These are phyloP conservation scores for Eupeodes latifasciatus DNA, from an alignment of 2,888 invertebrate genomes.

Conservation along the genomic window DNA sequence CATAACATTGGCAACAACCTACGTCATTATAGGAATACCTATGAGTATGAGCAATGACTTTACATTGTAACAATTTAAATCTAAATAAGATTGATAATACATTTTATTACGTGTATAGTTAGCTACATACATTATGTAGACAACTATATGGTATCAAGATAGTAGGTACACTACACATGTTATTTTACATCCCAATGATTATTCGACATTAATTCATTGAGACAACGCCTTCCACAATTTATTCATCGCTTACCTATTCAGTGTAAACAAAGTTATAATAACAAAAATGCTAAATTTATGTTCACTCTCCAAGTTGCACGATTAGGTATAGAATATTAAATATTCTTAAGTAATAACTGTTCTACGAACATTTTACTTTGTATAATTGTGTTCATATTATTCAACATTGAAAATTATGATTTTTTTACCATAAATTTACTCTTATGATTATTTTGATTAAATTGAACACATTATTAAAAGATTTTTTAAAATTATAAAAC, in stretches of 20 bases:
- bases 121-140: too few species aligned
- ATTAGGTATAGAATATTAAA: background rate
- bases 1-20: background rate
- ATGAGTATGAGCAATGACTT: background rate
- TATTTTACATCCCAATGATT: conserved; percentile 23
- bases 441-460: too few species aligned
- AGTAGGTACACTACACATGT: background rate
- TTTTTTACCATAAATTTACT: too few species aligned
- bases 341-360: too few species aligned
- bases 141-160: too few species aligned
- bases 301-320: background rate
- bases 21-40: conserved; percentile 1
- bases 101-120: background rate
- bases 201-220: conserved; percentile 6
- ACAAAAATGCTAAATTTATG: background rate
- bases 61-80: background rate
- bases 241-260: conserved; percentile 21
- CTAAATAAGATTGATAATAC: background rate
- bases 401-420: too few species aligned
- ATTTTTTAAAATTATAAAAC: too few species aligned
- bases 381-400: too few species aligned
- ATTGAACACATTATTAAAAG: too few species aligned
- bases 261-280: conserved; percentile 8
- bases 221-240: conserved; percentile 46
- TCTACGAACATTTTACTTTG: too few species aligned